Percentiles rank a stretch among this genome's conserved stretches.
Conservation (phyloP, 2,797 vertebrate genomes). For the Halcyon badia region DNA sequence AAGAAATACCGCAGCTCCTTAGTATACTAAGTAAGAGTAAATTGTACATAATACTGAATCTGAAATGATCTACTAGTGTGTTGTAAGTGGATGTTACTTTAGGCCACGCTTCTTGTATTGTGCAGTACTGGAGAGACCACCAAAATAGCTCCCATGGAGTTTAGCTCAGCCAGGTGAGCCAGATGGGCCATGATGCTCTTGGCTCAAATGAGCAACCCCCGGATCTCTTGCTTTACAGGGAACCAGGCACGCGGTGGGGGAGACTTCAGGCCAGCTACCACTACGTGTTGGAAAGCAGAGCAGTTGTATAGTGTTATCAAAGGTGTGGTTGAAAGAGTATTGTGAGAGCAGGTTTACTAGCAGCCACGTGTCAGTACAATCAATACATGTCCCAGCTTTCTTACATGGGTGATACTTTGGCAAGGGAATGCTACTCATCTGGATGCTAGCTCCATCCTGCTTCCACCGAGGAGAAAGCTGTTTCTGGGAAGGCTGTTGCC, state of each 20-base stretch:
- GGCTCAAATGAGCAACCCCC: not conserved
- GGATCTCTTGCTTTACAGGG: constrained; percentile 6
- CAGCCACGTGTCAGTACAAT: constrained; percentile 71
- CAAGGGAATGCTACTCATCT: constrained; percentile 46
- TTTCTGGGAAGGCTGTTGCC: constrained; percentile 62
- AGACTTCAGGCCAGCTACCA: not conserved
- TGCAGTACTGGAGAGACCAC: constrained; percentile 62
- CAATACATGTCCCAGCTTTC: constrained; percentile 43
- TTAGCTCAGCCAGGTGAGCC: constrained; percentile 47
- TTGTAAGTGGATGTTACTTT: constrained; percentile 65
- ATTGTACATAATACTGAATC: constrained; percentile 70
- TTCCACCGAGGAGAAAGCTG: constrained; percentile 52
- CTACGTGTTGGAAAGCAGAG: not conserved
- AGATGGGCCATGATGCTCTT: rapidly evolving
- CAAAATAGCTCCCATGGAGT: constrained; percentile 81
- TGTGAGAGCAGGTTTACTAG: constrained; percentile 18
- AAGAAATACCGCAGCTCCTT: constrained; percentile 60
- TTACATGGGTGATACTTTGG: not conserved
- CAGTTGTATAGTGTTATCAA: not conserved
- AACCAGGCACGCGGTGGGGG: not conserved
- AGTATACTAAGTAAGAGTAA: constrained; percentile 70
- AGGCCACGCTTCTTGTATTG: constrained; percentile 52
- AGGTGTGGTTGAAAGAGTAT: not conserved
- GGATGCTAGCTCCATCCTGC: constrained; percentile 53
- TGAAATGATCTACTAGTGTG: constrained; percentile 64